Conservation (phyloP, 1,140 invertebrate species). For the Maniola jurtina region DNA sequence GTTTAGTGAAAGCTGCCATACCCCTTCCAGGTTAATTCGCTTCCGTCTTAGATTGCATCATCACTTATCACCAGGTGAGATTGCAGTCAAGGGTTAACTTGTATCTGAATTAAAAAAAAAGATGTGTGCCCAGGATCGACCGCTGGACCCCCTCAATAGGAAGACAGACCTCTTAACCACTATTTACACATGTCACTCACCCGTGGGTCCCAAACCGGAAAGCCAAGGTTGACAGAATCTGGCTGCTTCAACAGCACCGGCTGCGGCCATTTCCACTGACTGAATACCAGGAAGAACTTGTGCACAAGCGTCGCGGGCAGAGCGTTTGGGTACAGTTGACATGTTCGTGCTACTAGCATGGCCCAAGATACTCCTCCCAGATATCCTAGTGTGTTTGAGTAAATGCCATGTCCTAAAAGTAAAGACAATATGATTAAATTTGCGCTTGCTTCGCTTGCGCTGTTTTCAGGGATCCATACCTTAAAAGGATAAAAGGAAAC, state of each 20-base stretch:
- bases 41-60: no score
- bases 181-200: conserved; percentile 75
- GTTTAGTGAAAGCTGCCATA: no score
- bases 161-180: background rate
- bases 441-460: background rate
- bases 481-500: no score
- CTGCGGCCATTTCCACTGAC: conserved; percentile 98
- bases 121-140: no score
- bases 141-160: no score
- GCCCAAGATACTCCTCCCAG: conserved; percentile 99
- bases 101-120: no score
- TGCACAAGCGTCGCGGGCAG: conserved; percentile 95
- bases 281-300: conserved; percentile 99
- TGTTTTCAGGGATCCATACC: background rate
- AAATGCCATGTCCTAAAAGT: conserved; percentile 93
- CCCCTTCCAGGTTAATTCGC: no score
- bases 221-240: conserved; percentile 91
- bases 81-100: no score
- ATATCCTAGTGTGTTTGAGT: conserved; percentile 98
- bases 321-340: conserved; percentile 99
- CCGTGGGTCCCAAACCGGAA: conserved; percentile 97
- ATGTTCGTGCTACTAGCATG: conserved; percentile 98
- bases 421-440: conserved; percentile 1
- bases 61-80: no score
- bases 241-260: conserved; percentile 97